These are phyloP conservation scores for Aphis gossypii DNA, from an alignment of 1,140 invertebrate genomes.

Conservation along the genomic window DNA sequence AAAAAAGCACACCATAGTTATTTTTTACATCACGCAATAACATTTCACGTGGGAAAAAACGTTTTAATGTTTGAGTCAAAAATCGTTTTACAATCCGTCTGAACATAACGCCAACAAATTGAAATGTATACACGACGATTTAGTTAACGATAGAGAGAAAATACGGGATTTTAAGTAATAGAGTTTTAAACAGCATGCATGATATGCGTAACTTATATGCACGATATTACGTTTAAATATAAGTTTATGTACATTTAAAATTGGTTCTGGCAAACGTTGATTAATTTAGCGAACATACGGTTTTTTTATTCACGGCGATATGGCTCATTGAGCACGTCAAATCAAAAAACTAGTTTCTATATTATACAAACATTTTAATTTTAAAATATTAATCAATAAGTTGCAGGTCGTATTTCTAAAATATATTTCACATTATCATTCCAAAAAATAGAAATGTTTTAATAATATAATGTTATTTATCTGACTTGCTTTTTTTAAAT, in stretches of 20 bases:
- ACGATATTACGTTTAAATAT: not conserved
- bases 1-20: not conserved
- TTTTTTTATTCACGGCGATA: not conserved
- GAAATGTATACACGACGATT: not conserved
- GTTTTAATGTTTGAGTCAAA: not conserved
- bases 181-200: not conserved
- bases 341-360: conserved; percentile 30
- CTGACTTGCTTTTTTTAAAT: not conserved
- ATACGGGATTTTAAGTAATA: not conserved
- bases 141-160: not conserved
- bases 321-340: not conserved
- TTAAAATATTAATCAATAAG: not conserved
- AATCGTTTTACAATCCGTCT: not conserved
- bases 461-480: not conserved
- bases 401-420: not conserved
- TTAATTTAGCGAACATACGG: conserved; percentile 14
- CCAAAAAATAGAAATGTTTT: not conserved
- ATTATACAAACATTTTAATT: not conserved
- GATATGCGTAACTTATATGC: not conserved
- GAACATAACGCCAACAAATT: not conserved
- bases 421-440: not conserved
- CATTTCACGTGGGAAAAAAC: not conserved
- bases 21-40: not conserved
- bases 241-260: not conserved
- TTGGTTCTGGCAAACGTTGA: conserved; percentile 18